Conservation (phyloP, 2,888 invertebrate genomes). For the Thymelicus sylvestris region DNA sequence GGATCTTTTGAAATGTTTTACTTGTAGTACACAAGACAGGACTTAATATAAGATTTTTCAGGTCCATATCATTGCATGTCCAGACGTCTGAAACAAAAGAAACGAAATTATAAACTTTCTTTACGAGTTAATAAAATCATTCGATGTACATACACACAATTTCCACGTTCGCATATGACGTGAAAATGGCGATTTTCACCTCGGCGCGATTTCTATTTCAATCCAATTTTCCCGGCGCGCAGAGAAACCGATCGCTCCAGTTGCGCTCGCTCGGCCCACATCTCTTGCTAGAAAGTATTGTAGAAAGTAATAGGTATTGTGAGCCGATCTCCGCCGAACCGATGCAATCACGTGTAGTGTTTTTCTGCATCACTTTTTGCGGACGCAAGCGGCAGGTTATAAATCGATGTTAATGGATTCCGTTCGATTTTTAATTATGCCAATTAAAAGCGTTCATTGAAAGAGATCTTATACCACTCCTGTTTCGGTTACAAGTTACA, state of each 20-base stretch:
- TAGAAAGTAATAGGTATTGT: conserved; percentile 80
- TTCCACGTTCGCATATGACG: conserved; percentile 72
- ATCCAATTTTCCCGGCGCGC: conserved; percentile 82
- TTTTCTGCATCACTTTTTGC: conserved; percentile 64
- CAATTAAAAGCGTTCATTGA: conserved; percentile 25
- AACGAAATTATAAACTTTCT: neutral
- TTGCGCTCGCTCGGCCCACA: conserved; percentile 79
- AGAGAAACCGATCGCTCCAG: conserved; percentile 83
- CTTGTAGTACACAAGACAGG: no score
- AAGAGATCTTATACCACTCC: conserved; percentile 9
- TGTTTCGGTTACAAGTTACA: neutral
- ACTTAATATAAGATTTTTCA: no score
- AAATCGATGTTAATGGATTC: conserved; percentile 37
- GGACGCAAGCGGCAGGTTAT: conserved; percentile 29
- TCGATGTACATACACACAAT: conserved; percentile 44
- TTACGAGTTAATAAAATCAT: neutral
- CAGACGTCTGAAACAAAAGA: no score
- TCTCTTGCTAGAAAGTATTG: conserved; percentile 84
- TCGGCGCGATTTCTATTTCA: conserved; percentile 81
- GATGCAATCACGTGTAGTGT: conserved; percentile 72
- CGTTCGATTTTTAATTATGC: conserved; percentile 35
- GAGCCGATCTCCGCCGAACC: conserved; percentile 69
- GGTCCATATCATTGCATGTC: no score
- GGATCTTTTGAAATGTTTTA: no score
- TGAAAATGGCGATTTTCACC: conserved; percentile 79